These are phyloP conservation scores for Chanos chanos DNA, from an alignment of 2,797 vertebrate genomes.

Conservation along the genomic window DNA sequence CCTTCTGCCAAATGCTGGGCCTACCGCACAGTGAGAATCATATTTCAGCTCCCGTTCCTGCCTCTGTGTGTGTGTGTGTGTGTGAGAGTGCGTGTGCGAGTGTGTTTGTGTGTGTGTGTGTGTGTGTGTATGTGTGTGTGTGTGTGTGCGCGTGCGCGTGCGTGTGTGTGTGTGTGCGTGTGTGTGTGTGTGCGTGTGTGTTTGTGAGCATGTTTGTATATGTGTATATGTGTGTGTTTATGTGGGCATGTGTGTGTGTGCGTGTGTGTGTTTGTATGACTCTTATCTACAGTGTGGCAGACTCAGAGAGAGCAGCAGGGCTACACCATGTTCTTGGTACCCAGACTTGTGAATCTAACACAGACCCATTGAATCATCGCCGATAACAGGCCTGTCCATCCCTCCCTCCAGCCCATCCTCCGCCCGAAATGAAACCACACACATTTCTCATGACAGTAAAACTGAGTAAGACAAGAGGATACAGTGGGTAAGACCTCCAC, in stretches of 20 bases:
- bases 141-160: constrained; percentile 10
- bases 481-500: constrained; percentile 10
- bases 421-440: background rate
- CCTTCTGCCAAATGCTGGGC: constrained; percentile 33
- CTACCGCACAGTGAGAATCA: constrained; percentile 16
- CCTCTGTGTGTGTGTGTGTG: too few species aligned
- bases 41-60: too few species aligned
- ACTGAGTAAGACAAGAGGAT: constrained; percentile 12
- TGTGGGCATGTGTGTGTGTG: constrained; percentile 21
- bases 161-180: background rate
- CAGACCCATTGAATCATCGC: constrained; percentile 33
- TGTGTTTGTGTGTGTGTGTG: too few species aligned
- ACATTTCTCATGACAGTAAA: constrained; percentile 13
- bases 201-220: constrained; percentile 25
- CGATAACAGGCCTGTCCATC: constrained; percentile 4
- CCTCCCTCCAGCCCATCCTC: background rate
- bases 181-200: background rate
- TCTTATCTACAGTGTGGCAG: constrained; percentile 29
- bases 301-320: constrained; percentile 28
- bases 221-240: constrained; percentile 15
- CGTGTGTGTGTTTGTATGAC: constrained; percentile 19
- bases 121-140: background rate
- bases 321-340: constrained; percentile 39
- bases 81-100: too few species aligned
- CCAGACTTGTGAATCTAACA: constrained; percentile 38